Conservation (phyloP, 2,888 invertebrate species). For the Crossocerus cetratus region DNA sequence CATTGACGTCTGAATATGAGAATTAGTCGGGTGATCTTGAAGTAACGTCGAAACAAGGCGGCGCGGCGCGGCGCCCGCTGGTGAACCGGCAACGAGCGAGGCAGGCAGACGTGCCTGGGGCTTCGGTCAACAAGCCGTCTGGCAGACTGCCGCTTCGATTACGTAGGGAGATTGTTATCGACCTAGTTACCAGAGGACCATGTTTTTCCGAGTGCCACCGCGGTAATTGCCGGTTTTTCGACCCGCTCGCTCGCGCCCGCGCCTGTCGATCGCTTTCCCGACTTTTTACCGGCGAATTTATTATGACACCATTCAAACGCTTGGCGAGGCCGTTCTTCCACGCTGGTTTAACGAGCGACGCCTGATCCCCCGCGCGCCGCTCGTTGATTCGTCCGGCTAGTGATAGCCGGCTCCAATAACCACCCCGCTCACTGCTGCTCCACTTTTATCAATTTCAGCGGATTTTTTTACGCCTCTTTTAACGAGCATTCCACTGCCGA, state of each 20-base stretch:
- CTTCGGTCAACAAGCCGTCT: slow-evolving; percentile 42
- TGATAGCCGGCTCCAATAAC: too few relatives aligned
- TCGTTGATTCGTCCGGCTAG: too few relatives aligned
- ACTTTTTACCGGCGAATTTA: slow-evolving; percentile 7
- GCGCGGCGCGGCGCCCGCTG: too few relatives aligned
- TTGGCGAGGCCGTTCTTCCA: not conserved
- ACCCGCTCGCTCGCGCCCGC: not conserved
- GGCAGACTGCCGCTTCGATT: slow-evolving; percentile 54
- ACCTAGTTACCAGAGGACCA: slow-evolving; percentile 39
- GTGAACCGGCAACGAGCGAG: not conserved
- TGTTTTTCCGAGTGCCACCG: slow-evolving; percentile 37
- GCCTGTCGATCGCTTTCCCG: slow-evolving; percentile 14
- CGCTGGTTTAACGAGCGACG: not conserved
- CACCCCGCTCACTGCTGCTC: not conserved
- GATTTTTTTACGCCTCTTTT: too few relatives aligned
- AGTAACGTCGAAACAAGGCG: too few relatives aligned
- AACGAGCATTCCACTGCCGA: too few relatives aligned
- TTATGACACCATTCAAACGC: not conserved
- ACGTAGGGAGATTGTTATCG: slow-evolving; percentile 41
- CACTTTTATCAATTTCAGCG: not conserved
- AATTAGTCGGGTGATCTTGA: too few relatives aligned
- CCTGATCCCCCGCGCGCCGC: not conserved
- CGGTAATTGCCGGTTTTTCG: slow-evolving; percentile 35
- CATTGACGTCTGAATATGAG: too few relatives aligned
- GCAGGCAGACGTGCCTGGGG: not conserved